These are phyloP conservation scores for Oreochromis niloticus DNA, from an alignment of 2,113 vertebrate species.

Conservation along the genomic window DNA sequence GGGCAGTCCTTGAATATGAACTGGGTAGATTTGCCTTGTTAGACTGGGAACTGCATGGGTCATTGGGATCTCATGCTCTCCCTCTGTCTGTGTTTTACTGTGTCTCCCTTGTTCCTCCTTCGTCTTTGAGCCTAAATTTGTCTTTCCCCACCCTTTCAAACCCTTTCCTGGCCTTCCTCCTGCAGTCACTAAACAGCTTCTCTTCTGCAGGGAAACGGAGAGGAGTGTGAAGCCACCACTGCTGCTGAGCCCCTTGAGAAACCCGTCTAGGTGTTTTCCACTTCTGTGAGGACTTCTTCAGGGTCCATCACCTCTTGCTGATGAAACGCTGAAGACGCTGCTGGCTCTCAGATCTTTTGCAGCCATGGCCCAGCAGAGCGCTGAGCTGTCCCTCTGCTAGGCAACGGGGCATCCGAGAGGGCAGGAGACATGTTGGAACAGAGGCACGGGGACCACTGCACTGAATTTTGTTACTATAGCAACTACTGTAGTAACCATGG, in stretches of 20 bases:
- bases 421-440: slow-evolving; percentile 97
- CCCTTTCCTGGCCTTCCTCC: slow-evolving; percentile 10
- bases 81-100: slow-evolving; percentile 20
- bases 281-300: slow-evolving; percentile 9
- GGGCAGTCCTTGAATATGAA: slow-evolving; percentile 17
- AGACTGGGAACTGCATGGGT: slow-evolving; percentile 22
- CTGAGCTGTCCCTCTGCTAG: slow-evolving; percentile 70
- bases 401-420: slow-evolving; percentile 69
- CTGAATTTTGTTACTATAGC: slow-evolving; percentile 75
- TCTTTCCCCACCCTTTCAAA: background rate
- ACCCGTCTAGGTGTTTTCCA: background rate
- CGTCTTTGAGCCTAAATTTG: slow-evolving; percentile 16
- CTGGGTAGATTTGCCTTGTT: slow-evolving; percentile 33
- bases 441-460: slow-evolving; percentile 77
- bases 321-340: background rate
- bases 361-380: slow-evolving; percentile 55
- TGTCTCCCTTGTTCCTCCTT: slow-evolving; percentile 18
- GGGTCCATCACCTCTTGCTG: background rate
- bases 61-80: slow-evolving; percentile 46
- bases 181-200: slow-evolving; percentile 22
- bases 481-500: slow-evolving; percentile 83
- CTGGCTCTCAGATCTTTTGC: background rate
- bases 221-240: background rate
- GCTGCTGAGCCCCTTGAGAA: background rate
- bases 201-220: slow-evolving; percentile 29